These are phyloP conservation scores for Lutraria rhynchaena DNA, from an alignment of 1,140 invertebrate species.

Conservation along the genomic window DNA sequence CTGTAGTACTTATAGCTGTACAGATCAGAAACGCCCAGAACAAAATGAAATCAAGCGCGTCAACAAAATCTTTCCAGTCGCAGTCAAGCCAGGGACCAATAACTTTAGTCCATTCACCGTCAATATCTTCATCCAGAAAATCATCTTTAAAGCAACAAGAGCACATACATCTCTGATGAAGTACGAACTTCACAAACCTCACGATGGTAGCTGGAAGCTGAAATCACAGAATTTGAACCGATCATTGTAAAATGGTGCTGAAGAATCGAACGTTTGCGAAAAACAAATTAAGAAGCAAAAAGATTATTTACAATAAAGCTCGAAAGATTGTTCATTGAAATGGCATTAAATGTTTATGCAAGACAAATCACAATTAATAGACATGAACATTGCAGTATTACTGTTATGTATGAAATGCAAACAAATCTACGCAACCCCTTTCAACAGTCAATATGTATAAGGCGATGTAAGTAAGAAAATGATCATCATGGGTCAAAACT, in stretches of 20 bases:
- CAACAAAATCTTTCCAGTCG: conserved; percentile 53
- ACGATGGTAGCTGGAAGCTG: conserved; percentile 23
- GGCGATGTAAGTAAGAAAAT: no score
- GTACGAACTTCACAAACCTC: conserved; percentile 44
- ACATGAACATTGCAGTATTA: no score
- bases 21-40: conserved; percentile 49
- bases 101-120: conserved; percentile 48
- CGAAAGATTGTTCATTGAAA: no score
- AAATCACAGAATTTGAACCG: not conserved
- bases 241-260: not conserved
- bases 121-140: conserved; percentile 10
- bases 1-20: conserved; percentile 1
- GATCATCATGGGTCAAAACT: no score
- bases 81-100: conserved; percentile 53
- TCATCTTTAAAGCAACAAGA: conserved; percentile 15
- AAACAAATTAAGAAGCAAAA: not conserved
- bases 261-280: not conserved
- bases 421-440: no score
- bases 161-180: conserved; percentile 36
- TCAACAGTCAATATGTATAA: no score
- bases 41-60: conserved; percentile 45
- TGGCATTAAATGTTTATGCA: no score
- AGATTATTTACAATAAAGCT: no score
- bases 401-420: no score
- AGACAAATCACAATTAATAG: no score